Base-by-base conservation (phyloP, 2,797 vertebrate genomes). In the Thaleichthys pacificus region DNA sequence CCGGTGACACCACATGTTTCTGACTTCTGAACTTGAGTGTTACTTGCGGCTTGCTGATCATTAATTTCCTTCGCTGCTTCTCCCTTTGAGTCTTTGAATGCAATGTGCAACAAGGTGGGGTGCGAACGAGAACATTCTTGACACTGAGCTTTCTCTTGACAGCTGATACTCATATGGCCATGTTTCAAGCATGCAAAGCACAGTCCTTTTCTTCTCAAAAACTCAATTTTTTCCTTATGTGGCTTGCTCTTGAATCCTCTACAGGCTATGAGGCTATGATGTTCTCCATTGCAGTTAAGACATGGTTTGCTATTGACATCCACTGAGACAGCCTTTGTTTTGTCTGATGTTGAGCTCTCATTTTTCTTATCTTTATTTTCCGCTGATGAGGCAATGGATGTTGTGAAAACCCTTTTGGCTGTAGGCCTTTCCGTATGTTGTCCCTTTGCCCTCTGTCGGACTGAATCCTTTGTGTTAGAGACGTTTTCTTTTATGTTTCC, bases 141-240 rank as follows among this genome's bases (percentile, higher is more conserved):
- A 78, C 79, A 83, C 0, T 80, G 70, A 69, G 60, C 14, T 4
- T 78, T 80, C 6, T 80, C 7, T 69, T 61, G 81, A 24, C 74
- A 81, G 30, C 65, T 78, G 73, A 11, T 70, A 26, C 73, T 57
- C 67, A 69, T 70, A 42, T 70, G 61, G 54, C 60, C 47, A 21
- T 70, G 61, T 71, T 66, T 71, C 15, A 42, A 47, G 47, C 60
- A 61, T 49, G 56, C 28, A 66, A 70, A 58, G n/a, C n/a, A n/a
- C n/a, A n/a, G 68, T 30, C 61, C 61, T 58, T 70, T 65, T 61
- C 56, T n/a, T 54, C 24, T 38, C 38, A 61, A 21, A 24, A 63
- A 54, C 15, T 62, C 42, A 28, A 60, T 68, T 9, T 38, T 32
- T 22, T 67, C 21, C 61, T 32, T 61, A 12, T 71, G 61, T 76